These are phyloP conservation scores for Stomatorhinus ivindoensis DNA, from an alignment of 2,113 vertebrate genomes.

Conservation along the genomic window DNA sequence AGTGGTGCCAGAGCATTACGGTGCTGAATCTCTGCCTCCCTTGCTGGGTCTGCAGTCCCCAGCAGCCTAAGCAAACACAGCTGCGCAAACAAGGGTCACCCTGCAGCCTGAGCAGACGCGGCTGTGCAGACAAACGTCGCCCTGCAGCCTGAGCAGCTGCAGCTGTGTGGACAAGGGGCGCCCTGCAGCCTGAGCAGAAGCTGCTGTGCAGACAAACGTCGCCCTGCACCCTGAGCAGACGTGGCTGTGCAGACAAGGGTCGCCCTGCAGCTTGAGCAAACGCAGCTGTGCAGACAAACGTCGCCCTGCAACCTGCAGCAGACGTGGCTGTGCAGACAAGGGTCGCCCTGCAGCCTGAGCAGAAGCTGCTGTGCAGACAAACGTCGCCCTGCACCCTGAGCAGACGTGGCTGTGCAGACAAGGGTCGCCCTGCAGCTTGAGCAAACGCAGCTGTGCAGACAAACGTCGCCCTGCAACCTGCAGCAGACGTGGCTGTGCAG, in stretches of 20 bases:
- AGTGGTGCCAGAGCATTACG: neutral
- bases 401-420: neutral
- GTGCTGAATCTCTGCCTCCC: neutral
- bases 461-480: neutral
- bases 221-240: neutral
- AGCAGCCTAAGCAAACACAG: neutral
- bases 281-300: no score
- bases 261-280: no score
- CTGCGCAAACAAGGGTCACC: neutral
- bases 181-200: neutral
- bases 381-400: neutral
- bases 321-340: neutral
- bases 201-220: no score
- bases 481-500: neutral
- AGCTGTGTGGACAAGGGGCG: no score
- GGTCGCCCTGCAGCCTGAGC: no score
- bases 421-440: no score
- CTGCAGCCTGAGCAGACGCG: neutral
- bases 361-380: no score
- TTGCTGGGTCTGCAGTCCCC: neutral
- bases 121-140: neutral
- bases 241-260: no score
- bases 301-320: neutral
- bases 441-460: no score
- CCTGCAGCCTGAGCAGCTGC: neutral